Evolutionary conservation across 2,113 vertebrate species (phyloP).

Genomic region (Daubentonia madagascariensis): DNA sequence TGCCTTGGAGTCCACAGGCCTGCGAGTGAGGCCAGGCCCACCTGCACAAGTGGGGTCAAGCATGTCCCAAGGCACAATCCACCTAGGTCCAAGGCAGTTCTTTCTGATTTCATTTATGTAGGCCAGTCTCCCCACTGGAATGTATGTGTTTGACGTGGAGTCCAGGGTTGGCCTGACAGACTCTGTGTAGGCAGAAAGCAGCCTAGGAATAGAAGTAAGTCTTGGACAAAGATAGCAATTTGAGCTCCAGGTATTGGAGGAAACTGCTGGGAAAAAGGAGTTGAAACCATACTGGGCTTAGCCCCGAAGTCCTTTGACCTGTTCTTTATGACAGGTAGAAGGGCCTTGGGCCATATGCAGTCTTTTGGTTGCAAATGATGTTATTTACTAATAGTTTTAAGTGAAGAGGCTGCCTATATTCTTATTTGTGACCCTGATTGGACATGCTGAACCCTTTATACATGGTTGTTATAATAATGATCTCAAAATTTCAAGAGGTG

Average conservation of each 20-base stretch:
- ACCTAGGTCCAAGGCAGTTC: background rate
- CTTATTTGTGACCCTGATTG: background rate
- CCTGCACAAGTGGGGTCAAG: background rate
- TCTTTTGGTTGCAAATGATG: background rate
- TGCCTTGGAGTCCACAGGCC: background rate
- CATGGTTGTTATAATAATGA: background rate
- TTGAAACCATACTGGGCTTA: background rate
- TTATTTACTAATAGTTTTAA: background rate
- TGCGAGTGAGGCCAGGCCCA: background rate
- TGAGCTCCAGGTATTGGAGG: background rate
- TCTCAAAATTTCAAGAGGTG: constrained; percentile 27
- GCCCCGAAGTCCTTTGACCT: background rate
- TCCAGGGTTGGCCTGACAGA: background rate
- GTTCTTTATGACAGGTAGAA: background rate
- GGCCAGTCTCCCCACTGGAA: background rate
- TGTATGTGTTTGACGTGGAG: background rate
- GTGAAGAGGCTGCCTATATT: background rate
- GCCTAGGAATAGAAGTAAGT: background rate
- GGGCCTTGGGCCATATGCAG: background rate
- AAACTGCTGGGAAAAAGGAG: background rate
- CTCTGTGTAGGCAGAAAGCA: background rate
- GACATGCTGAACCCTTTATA: background rate
- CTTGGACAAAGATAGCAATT: background rate
- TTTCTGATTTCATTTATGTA: background rate
- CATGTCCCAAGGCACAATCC: background rate